Evolutionary conservation across 2,888 invertebrate species (phyloP).

Genomic region (Tetheella fluctuosa): DNA sequence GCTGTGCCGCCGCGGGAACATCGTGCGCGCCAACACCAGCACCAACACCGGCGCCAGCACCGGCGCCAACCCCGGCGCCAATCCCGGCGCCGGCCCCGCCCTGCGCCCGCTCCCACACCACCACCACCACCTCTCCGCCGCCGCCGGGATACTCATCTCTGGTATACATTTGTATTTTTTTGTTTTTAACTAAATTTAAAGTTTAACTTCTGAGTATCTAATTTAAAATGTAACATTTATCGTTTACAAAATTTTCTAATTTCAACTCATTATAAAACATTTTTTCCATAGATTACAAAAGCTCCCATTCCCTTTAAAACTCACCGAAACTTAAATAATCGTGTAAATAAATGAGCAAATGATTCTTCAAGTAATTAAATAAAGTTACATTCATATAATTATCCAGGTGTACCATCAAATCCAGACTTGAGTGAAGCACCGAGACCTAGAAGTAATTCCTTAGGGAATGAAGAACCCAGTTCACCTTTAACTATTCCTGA

Average conservation of each 20-base stretch:
- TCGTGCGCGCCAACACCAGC: slow-evolving; percentile 55
- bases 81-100: too few relatives aligned
- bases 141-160: slow-evolving; percentile 83
- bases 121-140: slow-evolving; percentile 55
- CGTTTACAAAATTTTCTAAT: too few relatives aligned
- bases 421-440: slow-evolving; percentile 69
- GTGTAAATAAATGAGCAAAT: too few relatives aligned
- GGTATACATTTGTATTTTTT: slow-evolving; percentile 43
- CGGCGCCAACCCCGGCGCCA: too few relatives aligned
- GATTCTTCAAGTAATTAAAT: not conserved
- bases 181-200: too few relatives aligned
- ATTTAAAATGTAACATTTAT: too few relatives aligned
- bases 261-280: too few relatives aligned
- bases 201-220: too few relatives aligned
- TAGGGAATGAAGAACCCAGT: slow-evolving; percentile 65
- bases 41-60: slow-evolving; percentile 34
- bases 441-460: slow-evolving; percentile 74
- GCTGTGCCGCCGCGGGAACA: slow-evolving; percentile 71
- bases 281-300: too few relatives aligned
- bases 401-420: slow-evolving; percentile 73
- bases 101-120: slow-evolving; percentile 23
- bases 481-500: slow-evolving; percentile 64
- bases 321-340: too few relatives aligned
- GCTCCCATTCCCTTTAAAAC: too few relatives aligned
- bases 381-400: slow-evolving; percentile 1